Evolutionary conservation across 2,113 vertebrate genomes (phyloP), one percentile per base, ranked within the genome.

Genomic region (Cyanistes caeruleus): DNA sequence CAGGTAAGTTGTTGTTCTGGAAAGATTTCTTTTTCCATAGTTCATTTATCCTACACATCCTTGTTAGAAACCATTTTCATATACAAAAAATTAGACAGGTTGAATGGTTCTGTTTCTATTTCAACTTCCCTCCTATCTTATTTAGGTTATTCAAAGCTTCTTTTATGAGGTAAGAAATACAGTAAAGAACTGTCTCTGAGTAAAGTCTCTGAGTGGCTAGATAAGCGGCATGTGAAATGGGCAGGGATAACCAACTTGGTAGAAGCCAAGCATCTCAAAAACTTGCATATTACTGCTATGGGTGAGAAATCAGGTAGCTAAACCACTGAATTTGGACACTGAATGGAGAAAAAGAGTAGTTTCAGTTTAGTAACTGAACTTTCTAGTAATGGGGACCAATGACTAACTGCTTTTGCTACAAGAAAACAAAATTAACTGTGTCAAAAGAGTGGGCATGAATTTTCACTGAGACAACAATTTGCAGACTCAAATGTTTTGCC

Each of bases 1-100:
- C 99, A 99, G 97, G 99, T 99, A 82, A 95, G 97, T 41, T 43
- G 24, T 44, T 93, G 3, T 30, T 35, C 48, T 80, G 13, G 51
- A 83, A 81, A 59, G n/a, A 4, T 13, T 69, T 58, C 7, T 80
- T 91, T 88, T 55, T 10, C 15, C 4, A 3, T 16, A 17, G 13
- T 30, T 74, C 48, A 39, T 91, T 55, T 78, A 86, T 43, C 22
- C 35, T 23, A 23, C 16, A 48, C 24, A 74, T 62, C 20, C 7
- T 85, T 80, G 11, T 69, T 55, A 44, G 27, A 84, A 90, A 90
- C 21, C 4, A 18, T 63, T 88, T 84, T 86, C 23, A n/a, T 24
- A 52, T 23, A 55, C 0, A 9, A 76, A 76, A 89, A 81, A 33
- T 12, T n/a, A 49, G 25, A 53, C 11, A 44, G 19, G 1, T 33